Conservation (phyloP, 2,113 vertebrate genomes). For the Xiphophorus hellerii region DNA sequence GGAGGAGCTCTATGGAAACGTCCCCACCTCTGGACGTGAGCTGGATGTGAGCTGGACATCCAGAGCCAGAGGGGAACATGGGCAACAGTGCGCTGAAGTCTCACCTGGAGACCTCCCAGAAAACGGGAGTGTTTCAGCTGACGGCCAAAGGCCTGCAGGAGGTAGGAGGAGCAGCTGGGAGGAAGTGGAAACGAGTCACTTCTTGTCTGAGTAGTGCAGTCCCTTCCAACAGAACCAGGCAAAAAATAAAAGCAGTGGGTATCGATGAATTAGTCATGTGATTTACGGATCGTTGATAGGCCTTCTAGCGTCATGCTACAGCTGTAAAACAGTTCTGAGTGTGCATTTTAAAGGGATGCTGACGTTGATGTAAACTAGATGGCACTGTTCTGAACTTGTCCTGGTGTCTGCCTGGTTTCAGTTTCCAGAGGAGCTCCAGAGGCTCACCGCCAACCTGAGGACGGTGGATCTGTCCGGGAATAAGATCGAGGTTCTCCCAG, state of each 20-base stretch:
- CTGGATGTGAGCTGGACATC: conserved; percentile 6
- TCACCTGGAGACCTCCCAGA: conserved; percentile 97
- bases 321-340: no score
- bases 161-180: conserved; percentile 73
- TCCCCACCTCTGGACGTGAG: background rate
- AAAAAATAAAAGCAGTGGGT: no score
- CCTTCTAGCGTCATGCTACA: no score
- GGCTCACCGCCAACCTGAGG: conserved; percentile 88
- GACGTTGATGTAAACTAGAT: no score
- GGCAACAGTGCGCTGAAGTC: conserved; percentile 96
- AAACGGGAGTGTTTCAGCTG: conserved; percentile 97
- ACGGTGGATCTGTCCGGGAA: conserved; percentile 94
- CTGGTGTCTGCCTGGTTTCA: conserved; percentile 51
- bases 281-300: no score
- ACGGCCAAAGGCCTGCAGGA: conserved; percentile 90
- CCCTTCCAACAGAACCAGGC: no score
- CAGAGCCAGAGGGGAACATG: conserved; percentile 76
- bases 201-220: no score
- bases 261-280: no score
- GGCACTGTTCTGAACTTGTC: background rate
- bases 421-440: conserved; percentile 96
- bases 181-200: no score
- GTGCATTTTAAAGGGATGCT: no score
- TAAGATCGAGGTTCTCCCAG: conserved; percentile 89
- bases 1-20: background rate